Evolutionary conservation across 2,888 invertebrate species (phyloP), one percentile per base, ranked within the genome.

Genomic region (Drosophila antonietae): DNA sequence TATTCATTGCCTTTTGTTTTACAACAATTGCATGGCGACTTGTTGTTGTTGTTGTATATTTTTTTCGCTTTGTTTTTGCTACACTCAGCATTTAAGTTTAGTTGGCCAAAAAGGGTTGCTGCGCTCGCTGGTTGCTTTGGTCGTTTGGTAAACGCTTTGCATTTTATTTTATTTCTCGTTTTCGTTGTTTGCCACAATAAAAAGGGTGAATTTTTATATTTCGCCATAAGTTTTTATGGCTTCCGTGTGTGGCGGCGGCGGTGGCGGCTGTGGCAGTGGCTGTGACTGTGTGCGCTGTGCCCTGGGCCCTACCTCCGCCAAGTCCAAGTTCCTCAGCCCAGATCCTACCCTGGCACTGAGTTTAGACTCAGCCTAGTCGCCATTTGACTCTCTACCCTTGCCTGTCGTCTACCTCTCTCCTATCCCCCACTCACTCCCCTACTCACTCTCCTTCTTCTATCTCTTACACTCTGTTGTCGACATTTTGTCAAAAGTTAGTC

Each of bases 201-300:
- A 87, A 88, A 87, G 87, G 87, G 89, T 89, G 87, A 61, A 89
- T 89, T 87, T 87, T 88, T 84, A 81, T 87, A 78, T 86, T 88
- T 86, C 74, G 82, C 84, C 88, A 88, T 86, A 87, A 84, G 87
- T 88, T 88, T 88, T 89, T 89, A 89, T 88, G 88, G 90, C 88
- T 88, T 89, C 88, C 87, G 89, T 79, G 83, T 86, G 89, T 78
- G 84, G 49, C 59, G 47, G 77, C 81, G 81, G 76, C 28, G 53
- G 20, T 72, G 80, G 78, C 28, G 39, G 15, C 55, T 28, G 55
- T 10, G n/a, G 15, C 53, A 33, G 56, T 76, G 68, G 47, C 57
- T 64, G 53, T 58, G 57, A 14, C 20, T 53, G 57, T 49, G 41
- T 47, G 44, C 33, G 9, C n/a, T 35, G 18, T 35, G 18, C 20